Evolutionary conservation across 2,797 vertebrate species (phyloP).

Genomic region (Myotis planiceps): DNA sequence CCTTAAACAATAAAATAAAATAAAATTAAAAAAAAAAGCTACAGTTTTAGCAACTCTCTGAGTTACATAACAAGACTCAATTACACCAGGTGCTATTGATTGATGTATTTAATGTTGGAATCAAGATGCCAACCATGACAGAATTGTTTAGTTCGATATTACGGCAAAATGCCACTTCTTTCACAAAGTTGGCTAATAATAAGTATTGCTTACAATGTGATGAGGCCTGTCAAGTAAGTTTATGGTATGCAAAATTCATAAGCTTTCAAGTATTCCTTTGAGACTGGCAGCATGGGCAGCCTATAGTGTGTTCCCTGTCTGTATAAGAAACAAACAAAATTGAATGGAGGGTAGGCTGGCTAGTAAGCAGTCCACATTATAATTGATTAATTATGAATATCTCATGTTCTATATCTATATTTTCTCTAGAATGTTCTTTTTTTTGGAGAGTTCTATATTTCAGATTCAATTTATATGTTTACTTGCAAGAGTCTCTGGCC

Average conservation of each 20-base stretch:
- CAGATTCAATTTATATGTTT: constrained; percentile 67
- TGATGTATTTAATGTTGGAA: constrained; percentile 81
- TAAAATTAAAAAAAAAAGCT: no score
- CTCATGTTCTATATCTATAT: neutral
- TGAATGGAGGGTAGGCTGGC: neutral
- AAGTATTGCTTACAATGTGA: constrained; percentile 77
- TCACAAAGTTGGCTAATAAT: constrained; percentile 78
- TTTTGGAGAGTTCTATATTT: constrained; percentile 55
- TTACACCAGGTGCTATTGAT: constrained; percentile 78
- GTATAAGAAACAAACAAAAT: neutral
- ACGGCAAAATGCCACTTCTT: constrained; percentile 79
- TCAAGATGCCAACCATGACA: constrained; percentile 82
- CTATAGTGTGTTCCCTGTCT: neutral
- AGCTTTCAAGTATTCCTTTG: constrained; percentile 60
- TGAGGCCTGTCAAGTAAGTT: constrained; percentile 76
- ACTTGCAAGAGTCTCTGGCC: constrained; percentile 77
- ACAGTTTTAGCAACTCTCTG: constrained; percentile 74
- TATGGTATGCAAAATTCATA: constrained; percentile 40
- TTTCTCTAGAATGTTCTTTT: constrained; percentile 56
- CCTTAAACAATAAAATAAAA: no score
- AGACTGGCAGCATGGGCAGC: neutral
- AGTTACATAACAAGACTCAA: constrained; percentile 72
- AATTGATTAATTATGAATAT: constrained; percentile 28
- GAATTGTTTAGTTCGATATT: constrained; percentile 81
- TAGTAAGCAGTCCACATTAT: neutral